phyloP scores from a whole-genome alignment of 2,113 vertebrate genomes.

The Otis tarda region DNA sequence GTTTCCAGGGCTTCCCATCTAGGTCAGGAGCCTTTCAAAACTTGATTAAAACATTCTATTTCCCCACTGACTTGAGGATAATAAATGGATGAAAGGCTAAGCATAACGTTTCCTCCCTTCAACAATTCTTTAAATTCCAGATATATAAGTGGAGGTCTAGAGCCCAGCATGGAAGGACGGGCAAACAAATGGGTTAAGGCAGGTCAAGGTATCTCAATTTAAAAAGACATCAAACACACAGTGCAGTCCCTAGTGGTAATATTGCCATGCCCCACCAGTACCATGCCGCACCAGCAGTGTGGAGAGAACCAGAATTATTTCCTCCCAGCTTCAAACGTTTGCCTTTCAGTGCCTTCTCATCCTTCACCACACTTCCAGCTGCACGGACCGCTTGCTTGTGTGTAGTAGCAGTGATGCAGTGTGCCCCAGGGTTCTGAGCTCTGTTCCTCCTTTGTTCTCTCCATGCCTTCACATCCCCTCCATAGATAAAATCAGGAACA shows the following conservation, averaged over 20 bases:
- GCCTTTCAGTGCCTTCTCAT: not conserved
- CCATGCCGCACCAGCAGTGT: not conserved
- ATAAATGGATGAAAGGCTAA: not conserved
- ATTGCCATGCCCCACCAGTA: not conserved
- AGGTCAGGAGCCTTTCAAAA: conserved; percentile 35
- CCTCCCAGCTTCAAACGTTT: not conserved
- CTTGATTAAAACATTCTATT: not conserved
- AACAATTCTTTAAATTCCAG: not conserved
- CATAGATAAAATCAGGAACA: not conserved
- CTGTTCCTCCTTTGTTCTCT: not conserved
- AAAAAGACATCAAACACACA: not conserved
- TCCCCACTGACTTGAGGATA: not conserved
- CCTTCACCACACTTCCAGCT: not conserved
- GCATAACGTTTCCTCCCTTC: not conserved
- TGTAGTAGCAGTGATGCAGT: not conserved
- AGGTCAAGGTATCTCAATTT: not conserved
- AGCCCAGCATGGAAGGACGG: not conserved
- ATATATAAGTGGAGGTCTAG: not conserved
- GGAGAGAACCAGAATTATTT: not conserved
- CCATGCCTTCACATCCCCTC: not conserved
- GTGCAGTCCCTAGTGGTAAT: not conserved
- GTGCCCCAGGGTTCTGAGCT: not conserved
- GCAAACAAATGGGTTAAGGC: not conserved
- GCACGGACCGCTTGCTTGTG: not conserved
- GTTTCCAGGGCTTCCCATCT: not conserved